Percentiles rank a stretch among this genome's conserved stretches.
Conservation (phyloP, 2,113 vertebrate species). For the Smithornis capensis region DNA sequence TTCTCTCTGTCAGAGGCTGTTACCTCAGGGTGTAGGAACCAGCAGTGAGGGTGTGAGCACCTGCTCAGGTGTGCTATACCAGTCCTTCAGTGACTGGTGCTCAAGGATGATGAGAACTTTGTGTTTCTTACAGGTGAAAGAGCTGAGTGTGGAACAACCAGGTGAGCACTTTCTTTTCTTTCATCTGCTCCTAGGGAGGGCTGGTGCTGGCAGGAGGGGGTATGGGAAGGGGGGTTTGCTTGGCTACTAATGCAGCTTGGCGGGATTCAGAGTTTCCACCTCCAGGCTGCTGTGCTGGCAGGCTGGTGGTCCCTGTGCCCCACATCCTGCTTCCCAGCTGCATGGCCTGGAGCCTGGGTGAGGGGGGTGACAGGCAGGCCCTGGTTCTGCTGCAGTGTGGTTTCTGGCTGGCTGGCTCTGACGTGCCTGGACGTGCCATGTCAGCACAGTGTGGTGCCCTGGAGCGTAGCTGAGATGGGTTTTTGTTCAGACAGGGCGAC, state of each 20-base stretch:
- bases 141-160: conserved; percentile 95
- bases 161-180: conserved; percentile 76
- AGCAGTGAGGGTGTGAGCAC: not conserved
- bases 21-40: not conserved
- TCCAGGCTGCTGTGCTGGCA: not conserved
- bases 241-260: not conserved
- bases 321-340: not conserved
- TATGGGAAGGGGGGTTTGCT: not conserved
- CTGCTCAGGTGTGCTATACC: not conserved
- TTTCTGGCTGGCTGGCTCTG: not conserved
- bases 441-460: not conserved
- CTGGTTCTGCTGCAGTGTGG: not conserved
- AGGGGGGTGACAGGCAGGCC: not conserved
- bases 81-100: not conserved
- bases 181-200: not conserved
- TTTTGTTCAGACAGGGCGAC: not conserved
- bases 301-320: not conserved
- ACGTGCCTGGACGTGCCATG: not conserved
- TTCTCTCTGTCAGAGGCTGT: not conserved
- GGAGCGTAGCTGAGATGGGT: not conserved
- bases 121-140: conserved; percentile 84
- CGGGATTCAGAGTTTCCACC: not conserved
- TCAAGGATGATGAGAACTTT: not conserved
- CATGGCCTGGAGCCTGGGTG: not conserved
- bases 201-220: not conserved